phyloP scores from a whole-genome alignment of 1,140 invertebrate genomes.

The Euschistus heros region DNA sequence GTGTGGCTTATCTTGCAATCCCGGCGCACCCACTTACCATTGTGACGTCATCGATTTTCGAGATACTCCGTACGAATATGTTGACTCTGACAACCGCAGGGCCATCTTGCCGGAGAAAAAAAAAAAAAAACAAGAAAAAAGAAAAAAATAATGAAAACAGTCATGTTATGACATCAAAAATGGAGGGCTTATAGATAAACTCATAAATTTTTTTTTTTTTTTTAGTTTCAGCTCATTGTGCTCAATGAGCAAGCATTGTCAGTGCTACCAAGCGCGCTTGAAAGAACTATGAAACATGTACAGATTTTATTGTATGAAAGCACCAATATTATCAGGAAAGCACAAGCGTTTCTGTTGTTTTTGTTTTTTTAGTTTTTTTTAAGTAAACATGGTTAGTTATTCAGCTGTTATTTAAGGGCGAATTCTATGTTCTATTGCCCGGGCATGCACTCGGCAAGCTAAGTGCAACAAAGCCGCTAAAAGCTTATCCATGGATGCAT shows the following conservation, averaged over 20 bases:
- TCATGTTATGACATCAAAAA: too few species aligned
- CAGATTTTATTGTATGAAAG: conserved; percentile 3
- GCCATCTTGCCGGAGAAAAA: conserved; percentile 51
- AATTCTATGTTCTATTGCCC: conserved; percentile 15
- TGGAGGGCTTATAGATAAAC: too few species aligned
- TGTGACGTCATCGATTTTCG: conserved; percentile 96
- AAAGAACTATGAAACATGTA: conserved; percentile 22
- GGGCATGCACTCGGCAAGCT: conserved; percentile 18
- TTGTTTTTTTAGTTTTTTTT: neutral
- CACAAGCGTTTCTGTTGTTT: neutral
- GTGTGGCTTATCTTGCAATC: neutral
- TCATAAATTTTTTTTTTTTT: too few species aligned
- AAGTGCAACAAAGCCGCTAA: conserved; percentile 19
- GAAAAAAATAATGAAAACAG: conserved; percentile 9
- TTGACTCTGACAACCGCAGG: conserved; percentile 86
- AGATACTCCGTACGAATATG: conserved; percentile 95
- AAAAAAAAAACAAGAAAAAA: conserved; percentile 15
- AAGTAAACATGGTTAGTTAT: neutral
- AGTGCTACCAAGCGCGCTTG: conserved; percentile 1
- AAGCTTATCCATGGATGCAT: neutral
- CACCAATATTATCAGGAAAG: conserved; percentile 4
- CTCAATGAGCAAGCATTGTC: too few species aligned
- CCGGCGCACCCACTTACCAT: conserved; percentile 68
- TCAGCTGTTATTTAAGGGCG: neutral
- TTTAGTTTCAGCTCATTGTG: too few species aligned